These are phyloP conservation scores for Gadopsis marmoratus DNA, from an alignment of 2,797 vertebrate species.

Conservation along the genomic window DNA sequence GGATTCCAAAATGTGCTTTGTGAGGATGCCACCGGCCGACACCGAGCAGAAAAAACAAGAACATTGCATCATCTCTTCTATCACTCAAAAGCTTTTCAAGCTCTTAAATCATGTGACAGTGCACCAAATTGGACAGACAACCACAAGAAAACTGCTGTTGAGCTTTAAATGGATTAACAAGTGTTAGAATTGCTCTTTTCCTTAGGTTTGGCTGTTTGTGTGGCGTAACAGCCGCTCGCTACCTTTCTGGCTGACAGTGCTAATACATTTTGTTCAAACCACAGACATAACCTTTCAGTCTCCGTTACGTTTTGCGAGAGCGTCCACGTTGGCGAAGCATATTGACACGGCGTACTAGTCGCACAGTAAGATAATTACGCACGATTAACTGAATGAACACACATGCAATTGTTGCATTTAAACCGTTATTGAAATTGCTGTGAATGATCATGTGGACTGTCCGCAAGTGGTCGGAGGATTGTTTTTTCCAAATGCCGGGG, in stretches of 20 bases:
- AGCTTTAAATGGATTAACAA: conserved; percentile 55
- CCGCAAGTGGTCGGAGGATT: too few relatives aligned
- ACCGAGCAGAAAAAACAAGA: conserved; percentile 56
- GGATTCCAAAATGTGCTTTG: conserved; percentile 61
- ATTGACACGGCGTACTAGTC: too few relatives aligned
- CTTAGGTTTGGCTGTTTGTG: not conserved
- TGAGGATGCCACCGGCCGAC: conserved; percentile 59
- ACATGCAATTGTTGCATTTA: too few relatives aligned
- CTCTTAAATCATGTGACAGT: conserved; percentile 48
- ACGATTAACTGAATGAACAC: too few relatives aligned
- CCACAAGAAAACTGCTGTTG: conserved; percentile 27
- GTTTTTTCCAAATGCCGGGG: too few relatives aligned
- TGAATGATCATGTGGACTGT: too few relatives aligned
- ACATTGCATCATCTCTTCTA: conserved; percentile 62
- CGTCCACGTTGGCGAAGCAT: too few relatives aligned
- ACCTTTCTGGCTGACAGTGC: not conserved
- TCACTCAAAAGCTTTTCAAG: conserved; percentile 61
- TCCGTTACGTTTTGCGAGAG: too few relatives aligned
- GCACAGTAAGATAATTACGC: too few relatives aligned
- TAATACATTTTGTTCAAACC: not conserved
- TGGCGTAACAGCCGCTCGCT: not conserved
- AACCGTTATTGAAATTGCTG: too few relatives aligned
- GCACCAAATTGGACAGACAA: conserved; percentile 59
- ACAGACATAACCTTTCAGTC: too few relatives aligned
- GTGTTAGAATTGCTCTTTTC: conserved; percentile 41